Percentiles rank a stretch among this genome's conserved stretches.
Conservation (phyloP, 2,888 invertebrate species). For the Boloria selene region DNA sequence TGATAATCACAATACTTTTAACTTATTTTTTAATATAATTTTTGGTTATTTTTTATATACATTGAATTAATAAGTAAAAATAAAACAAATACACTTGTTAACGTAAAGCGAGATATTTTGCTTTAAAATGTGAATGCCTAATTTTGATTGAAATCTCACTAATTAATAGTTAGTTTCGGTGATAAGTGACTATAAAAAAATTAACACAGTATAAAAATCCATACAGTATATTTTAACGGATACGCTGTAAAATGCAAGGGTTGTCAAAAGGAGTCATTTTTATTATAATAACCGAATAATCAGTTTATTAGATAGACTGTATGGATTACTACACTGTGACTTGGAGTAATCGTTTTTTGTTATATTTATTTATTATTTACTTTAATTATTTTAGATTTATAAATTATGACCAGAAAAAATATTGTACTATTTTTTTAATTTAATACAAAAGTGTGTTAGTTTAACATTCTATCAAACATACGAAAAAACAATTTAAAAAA, state of each 20-base stretch:
- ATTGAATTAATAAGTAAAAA: no score
- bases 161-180: background rate
- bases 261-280: no score
- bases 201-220: background rate
- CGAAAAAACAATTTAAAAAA: no score
- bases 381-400: conserved; percentile 1
- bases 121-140: background rate
- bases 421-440: background rate
- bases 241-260: no score
- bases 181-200: background rate
- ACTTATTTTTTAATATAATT: no score
- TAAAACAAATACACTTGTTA: background rate
- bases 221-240: no score
- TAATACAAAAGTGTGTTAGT: no score
- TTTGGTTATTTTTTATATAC: no score
- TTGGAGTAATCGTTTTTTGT: conserved; percentile 8
- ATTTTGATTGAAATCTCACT: conserved; percentile 7
- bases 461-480: no score
- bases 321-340: background rate
- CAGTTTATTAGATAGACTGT: no score
- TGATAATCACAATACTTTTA: no score
- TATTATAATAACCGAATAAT: no score
- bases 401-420: conserved; percentile 9
- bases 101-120: conserved; percentile 1
- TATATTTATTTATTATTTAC: conserved; percentile 20